Percentiles rank a stretch among this genome's conserved stretches.
phyloP scores from a whole-genome alignment of 2,888 invertebrate species.

The Melangyna quadrimaculata region DNA sequence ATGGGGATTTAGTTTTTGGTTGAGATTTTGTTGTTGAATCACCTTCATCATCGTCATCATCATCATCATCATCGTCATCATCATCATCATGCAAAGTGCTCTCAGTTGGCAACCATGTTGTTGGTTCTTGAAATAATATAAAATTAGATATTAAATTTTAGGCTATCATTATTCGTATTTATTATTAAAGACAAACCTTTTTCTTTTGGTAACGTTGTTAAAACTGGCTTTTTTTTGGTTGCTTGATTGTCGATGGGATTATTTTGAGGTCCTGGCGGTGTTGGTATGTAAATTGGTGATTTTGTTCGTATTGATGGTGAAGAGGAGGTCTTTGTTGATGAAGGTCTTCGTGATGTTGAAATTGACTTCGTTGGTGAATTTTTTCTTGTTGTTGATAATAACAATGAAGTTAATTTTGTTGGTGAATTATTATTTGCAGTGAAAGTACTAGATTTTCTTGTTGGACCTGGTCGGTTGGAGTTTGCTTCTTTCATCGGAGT shows the following conservation, averaged over 20 bases:
- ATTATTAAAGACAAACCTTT: neutral
- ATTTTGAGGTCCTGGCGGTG: slow-evolving; percentile 1
- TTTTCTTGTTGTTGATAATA: too few relatives aligned
- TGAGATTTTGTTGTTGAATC: neutral
- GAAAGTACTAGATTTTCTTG: too few relatives aligned
- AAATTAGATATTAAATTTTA: neutral
- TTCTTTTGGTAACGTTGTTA: neutral
- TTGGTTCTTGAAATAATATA: neutral
- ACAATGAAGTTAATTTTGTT: too few relatives aligned
- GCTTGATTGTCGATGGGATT: neutral
- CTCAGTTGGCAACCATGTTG: neutral
- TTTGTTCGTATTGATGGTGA: neutral
- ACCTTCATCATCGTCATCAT: too few relatives aligned
- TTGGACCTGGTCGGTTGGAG: too few relatives aligned
- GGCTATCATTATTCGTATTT: too few relatives aligned
- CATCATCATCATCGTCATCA: too few relatives aligned
- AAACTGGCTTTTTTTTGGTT: neutral
- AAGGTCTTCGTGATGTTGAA: neutral
- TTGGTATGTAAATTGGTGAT: neutral
- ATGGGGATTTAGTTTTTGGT: neutral
- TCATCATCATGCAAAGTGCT: neutral
- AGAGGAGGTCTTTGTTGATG: too few relatives aligned
- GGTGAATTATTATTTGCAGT: too few relatives aligned
- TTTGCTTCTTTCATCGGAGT: too few relatives aligned
- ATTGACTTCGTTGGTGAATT: neutral